phyloP scores from a whole-genome alignment of 2,888 invertebrate genomes.

The Ecliptopera silaceata region DNA sequence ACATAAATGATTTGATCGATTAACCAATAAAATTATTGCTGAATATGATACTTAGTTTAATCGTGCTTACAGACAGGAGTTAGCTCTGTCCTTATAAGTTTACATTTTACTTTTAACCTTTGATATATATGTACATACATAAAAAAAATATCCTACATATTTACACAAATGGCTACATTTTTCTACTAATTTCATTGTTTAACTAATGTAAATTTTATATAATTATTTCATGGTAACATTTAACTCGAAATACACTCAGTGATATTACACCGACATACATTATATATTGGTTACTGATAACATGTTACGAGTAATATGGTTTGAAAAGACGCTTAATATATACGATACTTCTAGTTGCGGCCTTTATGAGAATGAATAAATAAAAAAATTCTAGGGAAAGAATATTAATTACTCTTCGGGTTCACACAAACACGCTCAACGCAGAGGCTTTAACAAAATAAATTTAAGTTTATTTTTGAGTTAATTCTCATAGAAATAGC shows the following conservation, averaged over 20 bases:
- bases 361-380: neutral
- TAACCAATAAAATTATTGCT: neutral
- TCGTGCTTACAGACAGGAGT: neutral
- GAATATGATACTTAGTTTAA: constrained; percentile 2
- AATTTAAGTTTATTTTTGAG: no score
- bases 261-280: constrained; percentile 32
- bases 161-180: constrained; percentile 41
- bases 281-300: constrained; percentile 9
- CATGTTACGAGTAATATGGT: constrained; percentile 14
- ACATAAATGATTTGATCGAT: neutral
- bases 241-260: constrained; percentile 33
- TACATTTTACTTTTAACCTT: neutral
- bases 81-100: neutral
- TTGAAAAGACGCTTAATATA: constrained; percentile 5
- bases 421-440: no score
- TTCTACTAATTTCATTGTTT: constrained; percentile 36
- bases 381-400: no score
- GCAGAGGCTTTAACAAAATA: no score
- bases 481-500: no score
- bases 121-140: constrained; percentile 7
- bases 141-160: constrained; percentile 30
- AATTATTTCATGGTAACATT: constrained; percentile 50
- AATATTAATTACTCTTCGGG: no score
- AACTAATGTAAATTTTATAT: constrained; percentile 40
- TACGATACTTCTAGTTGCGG: neutral